Evolutionary conservation across 2,797 vertebrate species (phyloP).

Genomic region (Eurystomus glaucurus): DNA sequence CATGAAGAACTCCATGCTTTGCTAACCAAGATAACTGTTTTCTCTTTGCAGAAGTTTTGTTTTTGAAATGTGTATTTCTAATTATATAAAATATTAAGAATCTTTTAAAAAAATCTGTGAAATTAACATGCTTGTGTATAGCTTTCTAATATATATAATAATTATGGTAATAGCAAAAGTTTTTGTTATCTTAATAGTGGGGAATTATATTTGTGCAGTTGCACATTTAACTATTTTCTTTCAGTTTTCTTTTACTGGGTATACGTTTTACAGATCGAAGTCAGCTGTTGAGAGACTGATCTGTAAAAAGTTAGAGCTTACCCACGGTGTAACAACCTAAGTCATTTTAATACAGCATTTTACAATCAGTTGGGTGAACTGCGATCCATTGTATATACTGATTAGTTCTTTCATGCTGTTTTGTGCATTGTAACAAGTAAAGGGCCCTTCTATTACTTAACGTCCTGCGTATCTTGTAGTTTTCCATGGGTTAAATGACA

Average conservation of each 20-base stretch:
- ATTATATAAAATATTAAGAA: slow-evolving; percentile 99
- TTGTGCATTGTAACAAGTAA: slow-evolving; percentile 82
- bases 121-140: slow-evolving; percentile 99
- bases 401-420: slow-evolving; percentile 82
- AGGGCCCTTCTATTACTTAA: slow-evolving; percentile 81
- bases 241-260: slow-evolving; percentile 88
- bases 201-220: slow-evolving; percentile 93
- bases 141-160: slow-evolving; percentile 99
- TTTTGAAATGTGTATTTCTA: slow-evolving; percentile 99
- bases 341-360: slow-evolving; percentile 78
- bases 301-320: slow-evolving; percentile 85
- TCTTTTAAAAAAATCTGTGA: slow-evolving; percentile 99
- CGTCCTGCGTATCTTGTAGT: slow-evolving; percentile 82
- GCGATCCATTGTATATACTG: slow-evolving; percentile 85
- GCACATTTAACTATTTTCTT: slow-evolving; percentile 93
- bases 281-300: slow-evolving; percentile 88
- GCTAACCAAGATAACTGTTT: slow-evolving; percentile 96
- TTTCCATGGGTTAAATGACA: slow-evolving; percentile 75
- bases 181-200: slow-evolving; percentile 94
- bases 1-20: slow-evolving; percentile 98
- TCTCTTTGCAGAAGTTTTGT: slow-evolving; percentile 98
- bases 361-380: slow-evolving; percentile 79
- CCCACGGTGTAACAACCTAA: slow-evolving; percentile 79
- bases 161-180: slow-evolving; percentile 92
- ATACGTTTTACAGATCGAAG: slow-evolving; percentile 88